Conservation (phyloP, 2,113 vertebrate species). For the Nesogale talazaci region DNA sequence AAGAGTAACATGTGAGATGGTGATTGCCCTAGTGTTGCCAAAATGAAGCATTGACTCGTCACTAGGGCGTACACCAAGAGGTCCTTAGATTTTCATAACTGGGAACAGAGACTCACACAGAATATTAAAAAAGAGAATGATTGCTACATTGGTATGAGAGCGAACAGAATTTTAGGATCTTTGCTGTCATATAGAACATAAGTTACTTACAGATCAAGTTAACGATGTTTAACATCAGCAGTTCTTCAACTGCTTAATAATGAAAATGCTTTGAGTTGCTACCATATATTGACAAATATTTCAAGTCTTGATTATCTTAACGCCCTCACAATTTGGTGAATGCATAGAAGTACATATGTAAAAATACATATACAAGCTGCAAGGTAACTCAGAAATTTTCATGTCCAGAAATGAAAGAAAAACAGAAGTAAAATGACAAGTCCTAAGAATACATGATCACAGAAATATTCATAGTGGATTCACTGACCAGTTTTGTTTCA, state of each 20-base stretch:
- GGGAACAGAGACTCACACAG: background rate
- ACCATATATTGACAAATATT: background rate
- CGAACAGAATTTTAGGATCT: background rate
- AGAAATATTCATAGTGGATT: background rate
- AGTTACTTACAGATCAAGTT: background rate
- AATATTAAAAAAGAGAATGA: background rate
- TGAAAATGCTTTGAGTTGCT: background rate
- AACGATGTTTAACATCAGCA: background rate
- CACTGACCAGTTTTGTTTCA: background rate
- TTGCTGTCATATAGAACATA: background rate
- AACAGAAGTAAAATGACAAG: background rate
- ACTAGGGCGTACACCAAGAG: background rate
- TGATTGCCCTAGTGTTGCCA: background rate
- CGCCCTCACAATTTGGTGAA: background rate
- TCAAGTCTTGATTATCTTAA: background rate
- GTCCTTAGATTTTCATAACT: background rate
- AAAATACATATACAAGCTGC: background rate
- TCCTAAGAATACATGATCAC: accelerated
- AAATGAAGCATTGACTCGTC: background rate
- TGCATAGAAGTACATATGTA: background rate
- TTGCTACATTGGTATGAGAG: background rate
- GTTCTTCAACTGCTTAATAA: background rate
- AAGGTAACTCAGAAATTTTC: background rate
- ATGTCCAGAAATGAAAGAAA: background rate
- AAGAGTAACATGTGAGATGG: background rate